These are phyloP conservation scores for Diarsia brunnea DNA, from an alignment of 2,888 invertebrate species.

Conservation along the genomic window DNA sequence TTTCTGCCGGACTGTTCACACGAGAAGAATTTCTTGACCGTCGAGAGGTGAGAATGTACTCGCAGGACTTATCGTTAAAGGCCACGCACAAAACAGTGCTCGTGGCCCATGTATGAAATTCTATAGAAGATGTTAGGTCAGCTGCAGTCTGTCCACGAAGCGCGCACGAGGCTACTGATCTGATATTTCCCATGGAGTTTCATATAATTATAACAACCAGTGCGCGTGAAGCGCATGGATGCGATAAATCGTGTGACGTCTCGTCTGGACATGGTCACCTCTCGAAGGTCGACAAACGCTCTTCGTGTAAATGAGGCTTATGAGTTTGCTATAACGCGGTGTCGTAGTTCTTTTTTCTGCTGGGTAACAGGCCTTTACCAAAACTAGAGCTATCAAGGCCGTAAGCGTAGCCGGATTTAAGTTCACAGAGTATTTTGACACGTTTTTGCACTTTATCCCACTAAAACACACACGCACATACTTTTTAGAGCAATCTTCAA, in stretches of 20 bases:
- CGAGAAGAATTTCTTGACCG: conserved; percentile 2
- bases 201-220: not conserved
- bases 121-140: not conserved
- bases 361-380: not conserved
- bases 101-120: not conserved
- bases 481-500: not conserved
- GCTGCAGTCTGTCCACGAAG: not conserved
- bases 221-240: not conserved
- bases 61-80: not conserved
- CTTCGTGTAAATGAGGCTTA: conserved; percentile 4
- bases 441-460: no score
- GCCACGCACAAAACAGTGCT: not conserved
- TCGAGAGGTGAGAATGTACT: not conserved
- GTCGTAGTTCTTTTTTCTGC: conserved; percentile 2
- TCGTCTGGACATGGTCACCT: not conserved
- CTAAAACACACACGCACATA: not conserved
- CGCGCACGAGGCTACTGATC: not conserved
- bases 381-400: not conserved
- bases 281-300: not conserved
- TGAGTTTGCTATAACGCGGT: conserved; percentile 1
- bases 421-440: not conserved
- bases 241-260: not conserved
- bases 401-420: not conserved
- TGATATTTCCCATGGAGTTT: not conserved
- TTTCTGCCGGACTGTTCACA: not conserved